Percentiles rank a stretch among this genome's conserved stretches.
phyloP scores from a whole-genome alignment of 2,888 invertebrate genomes.

The Pardosa pseudoannulata region DNA sequence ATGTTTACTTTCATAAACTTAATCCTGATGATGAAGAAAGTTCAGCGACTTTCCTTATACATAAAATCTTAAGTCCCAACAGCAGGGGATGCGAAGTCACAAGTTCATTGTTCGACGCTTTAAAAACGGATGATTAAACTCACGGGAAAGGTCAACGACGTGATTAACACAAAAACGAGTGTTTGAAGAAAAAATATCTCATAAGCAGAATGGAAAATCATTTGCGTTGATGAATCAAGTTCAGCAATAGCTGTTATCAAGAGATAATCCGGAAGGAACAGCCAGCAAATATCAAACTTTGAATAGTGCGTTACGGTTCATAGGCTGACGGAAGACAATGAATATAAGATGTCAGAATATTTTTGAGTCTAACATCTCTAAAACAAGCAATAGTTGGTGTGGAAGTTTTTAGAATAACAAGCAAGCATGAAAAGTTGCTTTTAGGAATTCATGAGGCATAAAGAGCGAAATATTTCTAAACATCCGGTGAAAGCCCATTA shows the following conservation, averaged over 20 bases:
- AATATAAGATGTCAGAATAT: neutral
- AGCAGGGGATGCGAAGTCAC: neutral
- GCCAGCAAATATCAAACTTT: slow-evolving; percentile 27
- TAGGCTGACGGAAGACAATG: slow-evolving; percentile 18
- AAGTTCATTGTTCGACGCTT: slow-evolving; percentile 61
- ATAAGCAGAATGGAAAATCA: slow-evolving; percentile 33
- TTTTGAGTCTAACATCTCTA: neutral
- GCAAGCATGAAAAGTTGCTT: neutral
- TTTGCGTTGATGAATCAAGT: slow-evolving; percentile 35
- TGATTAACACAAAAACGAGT: slow-evolving; percentile 47
- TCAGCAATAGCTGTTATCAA: slow-evolving; percentile 41
- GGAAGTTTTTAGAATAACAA: neutral
- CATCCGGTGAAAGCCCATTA: neutral
- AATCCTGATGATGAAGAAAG: slow-evolving; percentile 58
- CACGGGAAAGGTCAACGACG: slow-evolving; percentile 64
- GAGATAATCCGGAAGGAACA: slow-evolving; percentile 52
- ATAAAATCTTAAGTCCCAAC: slow-evolving; percentile 43
- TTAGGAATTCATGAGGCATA: neutral
- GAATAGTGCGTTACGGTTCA: slow-evolving; percentile 10
- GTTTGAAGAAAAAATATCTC: slow-evolving; percentile 42
- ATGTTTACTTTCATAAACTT: slow-evolving; percentile 54
- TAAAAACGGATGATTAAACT: slow-evolving; percentile 48
- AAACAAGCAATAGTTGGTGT: neutral
- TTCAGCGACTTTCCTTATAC: slow-evolving; percentile 44
- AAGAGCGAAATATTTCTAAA: neutral